A percentile compares a stretch with the other conserved stretches of the same genome.
These are phyloP conservation scores for Procavia capensis DNA, from an alignment of 2,113 vertebrate species.

Conservation along the genomic window DNA sequence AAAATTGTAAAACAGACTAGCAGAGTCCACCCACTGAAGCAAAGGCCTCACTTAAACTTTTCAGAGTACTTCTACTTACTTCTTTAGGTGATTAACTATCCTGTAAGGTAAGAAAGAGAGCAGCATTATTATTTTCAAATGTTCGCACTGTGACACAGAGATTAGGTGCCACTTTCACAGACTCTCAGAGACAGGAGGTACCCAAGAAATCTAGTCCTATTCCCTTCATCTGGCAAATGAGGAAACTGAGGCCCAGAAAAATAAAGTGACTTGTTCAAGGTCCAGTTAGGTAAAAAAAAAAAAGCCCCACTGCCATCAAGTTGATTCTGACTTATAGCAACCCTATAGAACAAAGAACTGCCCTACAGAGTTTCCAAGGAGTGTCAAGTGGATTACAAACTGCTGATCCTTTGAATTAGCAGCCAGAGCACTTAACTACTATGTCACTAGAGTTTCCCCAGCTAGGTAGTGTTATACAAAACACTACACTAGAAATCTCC, in stretches of 20 bases:
- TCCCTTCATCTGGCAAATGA: too few species aligned
- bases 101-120: background rate
- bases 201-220: background rate
- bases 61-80: background rate
- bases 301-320: too few species aligned
- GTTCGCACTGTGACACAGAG: background rate
- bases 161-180: background rate
- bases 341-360: too few species aligned
- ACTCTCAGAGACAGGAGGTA: background rate
- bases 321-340: too few species aligned
- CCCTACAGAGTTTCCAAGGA: too few species aligned
- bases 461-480: background rate
- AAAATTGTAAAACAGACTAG: background rate
- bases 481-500: background rate
- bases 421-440: too few species aligned
- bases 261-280: background rate
- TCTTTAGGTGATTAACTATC: background rate
- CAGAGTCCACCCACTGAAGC: background rate
- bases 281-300: rapidly evolving
- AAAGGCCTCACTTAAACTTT: background rate
- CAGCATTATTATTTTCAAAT: background rate
- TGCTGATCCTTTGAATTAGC: too few species aligned
- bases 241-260: too few species aligned
- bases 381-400: too few species aligned
- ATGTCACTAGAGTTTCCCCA: too few species aligned